These are phyloP conservation scores for Eidolon helvum DNA, from an alignment of 2,113 vertebrate genomes.

Conservation along the genomic window DNA sequence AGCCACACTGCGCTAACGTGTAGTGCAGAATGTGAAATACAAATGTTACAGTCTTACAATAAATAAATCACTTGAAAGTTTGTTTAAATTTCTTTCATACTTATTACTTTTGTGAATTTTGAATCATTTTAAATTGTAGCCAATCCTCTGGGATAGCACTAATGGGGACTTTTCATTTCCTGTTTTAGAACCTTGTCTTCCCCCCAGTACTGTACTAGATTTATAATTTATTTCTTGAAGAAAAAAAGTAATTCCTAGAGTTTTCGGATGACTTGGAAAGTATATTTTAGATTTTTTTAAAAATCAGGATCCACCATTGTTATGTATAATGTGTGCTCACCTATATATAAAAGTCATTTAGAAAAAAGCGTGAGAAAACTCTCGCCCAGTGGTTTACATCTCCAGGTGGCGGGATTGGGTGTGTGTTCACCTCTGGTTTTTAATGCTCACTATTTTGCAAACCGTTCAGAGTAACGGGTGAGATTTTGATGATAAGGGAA, in stretches of 20 bases:
- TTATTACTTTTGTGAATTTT: not conserved
- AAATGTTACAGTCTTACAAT: not conserved
- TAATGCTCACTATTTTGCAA: constrained; percentile 18
- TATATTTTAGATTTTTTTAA: not conserved
- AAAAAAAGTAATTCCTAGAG: not conserved
- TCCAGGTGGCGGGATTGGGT: not conserved
- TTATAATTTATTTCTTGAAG: not conserved
- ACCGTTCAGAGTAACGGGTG: not conserved
- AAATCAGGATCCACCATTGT: not conserved
- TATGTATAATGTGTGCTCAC: not conserved
- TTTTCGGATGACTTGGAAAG: not conserved
- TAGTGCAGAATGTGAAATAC: not conserved
- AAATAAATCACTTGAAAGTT: not conserved
- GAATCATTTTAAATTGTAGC: not conserved
- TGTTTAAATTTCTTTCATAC: not conserved
- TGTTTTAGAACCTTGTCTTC: not conserved
- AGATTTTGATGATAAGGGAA: not conserved
- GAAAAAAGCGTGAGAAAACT: not conserved
- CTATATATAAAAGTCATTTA: not conserved
- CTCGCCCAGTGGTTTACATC: not conserved
- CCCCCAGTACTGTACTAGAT: not conserved
- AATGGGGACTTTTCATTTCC: not conserved
- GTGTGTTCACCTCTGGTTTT: constrained; percentile 2
- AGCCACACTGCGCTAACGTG: not conserved
- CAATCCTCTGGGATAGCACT: not conserved